A percentile compares a stretch with the other conserved stretches of the same genome.
These are phyloP conservation scores for Salvator merianae DNA, from an alignment of 2,113 vertebrate species.

Conservation along the genomic window DNA sequence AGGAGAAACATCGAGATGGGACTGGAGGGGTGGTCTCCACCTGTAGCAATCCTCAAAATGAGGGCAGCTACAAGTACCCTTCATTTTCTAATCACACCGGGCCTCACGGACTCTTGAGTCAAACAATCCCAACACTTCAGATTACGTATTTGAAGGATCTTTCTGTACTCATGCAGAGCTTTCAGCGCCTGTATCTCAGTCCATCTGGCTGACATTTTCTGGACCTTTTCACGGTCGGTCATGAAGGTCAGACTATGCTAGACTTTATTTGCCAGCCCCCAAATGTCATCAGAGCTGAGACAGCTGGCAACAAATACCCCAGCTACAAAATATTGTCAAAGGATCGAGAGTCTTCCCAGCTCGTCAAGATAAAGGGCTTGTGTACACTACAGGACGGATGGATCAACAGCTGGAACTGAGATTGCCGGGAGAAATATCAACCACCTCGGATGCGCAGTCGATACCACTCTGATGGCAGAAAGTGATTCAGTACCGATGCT, in stretches of 20 bases:
- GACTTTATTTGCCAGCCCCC: background rate
- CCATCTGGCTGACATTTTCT: background rate
- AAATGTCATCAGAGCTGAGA: background rate
- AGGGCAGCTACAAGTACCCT: background rate
- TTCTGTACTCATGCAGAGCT: background rate
- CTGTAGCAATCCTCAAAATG: too few relatives aligned
- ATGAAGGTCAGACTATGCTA: conserved; percentile 23
- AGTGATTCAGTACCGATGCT: too few relatives aligned
- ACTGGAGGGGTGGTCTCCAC: background rate
- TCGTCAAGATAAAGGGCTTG: too few relatives aligned
- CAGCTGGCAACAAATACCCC: conserved; percentile 1
- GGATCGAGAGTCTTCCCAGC: background rate
- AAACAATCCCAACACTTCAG: background rate
- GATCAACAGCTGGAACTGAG: too few relatives aligned
- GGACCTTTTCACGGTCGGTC: background rate
- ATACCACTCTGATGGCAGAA: too few relatives aligned
- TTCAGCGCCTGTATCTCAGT: background rate
- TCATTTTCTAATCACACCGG: background rate
- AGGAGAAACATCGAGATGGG: background rate
- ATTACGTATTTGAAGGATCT: background rate
- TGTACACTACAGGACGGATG: background rate
- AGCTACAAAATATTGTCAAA: background rate
- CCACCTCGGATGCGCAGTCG: too few relatives aligned
- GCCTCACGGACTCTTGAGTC: background rate
- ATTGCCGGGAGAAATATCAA: too few relatives aligned